phyloP scores from a whole-genome alignment of 1,140 invertebrate species.

The Drosophila setifemur region DNA sequence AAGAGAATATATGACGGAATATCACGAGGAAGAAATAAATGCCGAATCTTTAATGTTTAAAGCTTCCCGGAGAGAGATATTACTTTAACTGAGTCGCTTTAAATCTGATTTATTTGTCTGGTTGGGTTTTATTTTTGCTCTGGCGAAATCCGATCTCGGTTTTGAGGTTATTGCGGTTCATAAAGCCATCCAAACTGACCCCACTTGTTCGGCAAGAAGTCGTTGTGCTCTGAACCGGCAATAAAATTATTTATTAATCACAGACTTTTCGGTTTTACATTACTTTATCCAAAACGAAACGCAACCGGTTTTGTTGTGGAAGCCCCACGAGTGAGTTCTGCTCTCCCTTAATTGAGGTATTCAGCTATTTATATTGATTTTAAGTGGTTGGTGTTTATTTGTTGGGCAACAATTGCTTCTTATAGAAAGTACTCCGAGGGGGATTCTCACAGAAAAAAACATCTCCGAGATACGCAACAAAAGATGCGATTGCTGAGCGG shows the following conservation, averaged over 20 bases:
- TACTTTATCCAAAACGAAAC: conserved; percentile 21
- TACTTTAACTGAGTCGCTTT: background rate
- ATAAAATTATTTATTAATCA: conserved; percentile 36
- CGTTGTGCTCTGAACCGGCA: conserved; percentile 18
- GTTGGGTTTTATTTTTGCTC: background rate
- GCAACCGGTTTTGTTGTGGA: conserved; percentile 36
- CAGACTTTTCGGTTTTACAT: conserved; percentile 40
- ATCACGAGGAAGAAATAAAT: background rate
- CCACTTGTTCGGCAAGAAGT: conserved; percentile 20
- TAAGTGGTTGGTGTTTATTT: conserved; percentile 41
- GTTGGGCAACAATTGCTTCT: conserved; percentile 29
- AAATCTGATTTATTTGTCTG: background rate
- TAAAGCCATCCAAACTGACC: conserved; percentile 6
- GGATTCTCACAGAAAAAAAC: conserved; percentile 1
- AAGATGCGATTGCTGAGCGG: background rate
- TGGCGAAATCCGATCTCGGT: conserved; percentile 18
- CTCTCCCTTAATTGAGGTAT: conserved; percentile 31
- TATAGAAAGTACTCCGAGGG: conserved; percentile 11
- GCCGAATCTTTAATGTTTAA: background rate
- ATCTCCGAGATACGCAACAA: conserved; percentile 1
- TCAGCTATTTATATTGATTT: conserved; percentile 51
- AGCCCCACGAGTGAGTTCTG: conserved; percentile 35
- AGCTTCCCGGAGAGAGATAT: no score
- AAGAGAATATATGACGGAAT: background rate
- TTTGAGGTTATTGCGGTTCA: conserved; percentile 43